Conservation (phyloP, 2,113 vertebrate genomes). For the Trichechus manatus region DNA sequence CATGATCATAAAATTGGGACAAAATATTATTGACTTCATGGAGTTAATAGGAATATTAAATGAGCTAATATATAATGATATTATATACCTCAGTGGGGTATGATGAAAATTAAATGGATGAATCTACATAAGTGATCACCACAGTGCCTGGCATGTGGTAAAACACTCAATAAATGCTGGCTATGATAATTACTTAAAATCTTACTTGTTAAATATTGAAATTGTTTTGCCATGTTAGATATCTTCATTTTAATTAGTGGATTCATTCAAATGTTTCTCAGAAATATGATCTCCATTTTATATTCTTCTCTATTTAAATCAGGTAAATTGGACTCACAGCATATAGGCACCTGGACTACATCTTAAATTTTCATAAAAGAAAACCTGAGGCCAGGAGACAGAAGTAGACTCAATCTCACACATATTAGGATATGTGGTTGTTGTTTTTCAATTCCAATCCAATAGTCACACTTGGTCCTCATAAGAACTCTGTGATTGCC, state of each 20-base stretch:
- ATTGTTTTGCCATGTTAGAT: neutral
- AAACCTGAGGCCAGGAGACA: neutral
- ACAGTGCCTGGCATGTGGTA: neutral
- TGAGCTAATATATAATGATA: neutral
- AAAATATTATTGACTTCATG: neutral
- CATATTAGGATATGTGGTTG: neutral
- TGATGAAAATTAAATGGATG: neutral
- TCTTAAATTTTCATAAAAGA: neutral
- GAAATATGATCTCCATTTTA: neutral
- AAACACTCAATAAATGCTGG: neutral
- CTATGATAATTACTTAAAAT: neutral
- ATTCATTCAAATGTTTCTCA: neutral
- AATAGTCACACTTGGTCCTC: neutral
- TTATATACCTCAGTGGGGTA: neutral
- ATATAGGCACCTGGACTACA: neutral
- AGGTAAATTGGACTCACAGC: neutral
- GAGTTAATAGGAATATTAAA: neutral
- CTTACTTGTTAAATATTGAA: neutral
- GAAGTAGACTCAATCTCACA: neutral
- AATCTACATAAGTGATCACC: neutral
- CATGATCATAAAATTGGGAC: neutral
- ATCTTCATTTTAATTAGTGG: neutral
- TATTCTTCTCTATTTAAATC: neutral
- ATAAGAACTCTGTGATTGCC: neutral
- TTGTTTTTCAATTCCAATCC: neutral